Conservation (phyloP, 2,888 invertebrate species). For the Andrena bucephala region DNA sequence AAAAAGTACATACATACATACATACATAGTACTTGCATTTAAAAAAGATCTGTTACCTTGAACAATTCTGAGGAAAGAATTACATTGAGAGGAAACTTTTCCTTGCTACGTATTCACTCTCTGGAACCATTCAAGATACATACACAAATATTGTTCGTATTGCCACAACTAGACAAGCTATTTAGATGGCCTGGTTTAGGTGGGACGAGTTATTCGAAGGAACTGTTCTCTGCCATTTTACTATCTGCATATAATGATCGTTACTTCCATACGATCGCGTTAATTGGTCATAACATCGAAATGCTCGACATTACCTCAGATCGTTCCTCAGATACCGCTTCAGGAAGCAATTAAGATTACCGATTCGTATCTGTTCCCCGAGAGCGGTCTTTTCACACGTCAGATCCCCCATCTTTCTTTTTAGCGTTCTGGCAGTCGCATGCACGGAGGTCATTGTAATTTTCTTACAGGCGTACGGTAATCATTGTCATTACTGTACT, state of each 20-base stretch:
- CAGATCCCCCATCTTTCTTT: constrained; percentile 28
- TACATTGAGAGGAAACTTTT: no score
- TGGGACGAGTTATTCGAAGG: neutral
- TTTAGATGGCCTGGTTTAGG: no score
- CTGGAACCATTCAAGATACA: no score
- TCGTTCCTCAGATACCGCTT: constrained; percentile 35
- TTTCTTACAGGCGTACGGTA: constrained; percentile 60
- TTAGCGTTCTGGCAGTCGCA: constrained; percentile 24
- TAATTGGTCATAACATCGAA: constrained; percentile 17
- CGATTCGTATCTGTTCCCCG: constrained; percentile 28
- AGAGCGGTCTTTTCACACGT: constrained; percentile 16
- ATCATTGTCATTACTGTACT: constrained; percentile 61
- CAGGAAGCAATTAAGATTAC: constrained; percentile 64
- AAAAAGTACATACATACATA: no score
- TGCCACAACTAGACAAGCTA: no score
- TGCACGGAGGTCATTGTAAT: constrained; percentile 72
- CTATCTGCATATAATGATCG: constrained; percentile 14
- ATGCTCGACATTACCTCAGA: constrained; percentile 20
- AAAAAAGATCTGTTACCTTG: no score
- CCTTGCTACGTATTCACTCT: no score
- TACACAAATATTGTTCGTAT: no score
- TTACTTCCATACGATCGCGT: neutral
- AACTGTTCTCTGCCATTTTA: neutral
- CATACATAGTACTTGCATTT: no score
- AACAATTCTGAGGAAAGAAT: no score